Evolutionary conservation across 2,888 invertebrate species (phyloP).

Genomic region (Andricus curvator): DNA sequence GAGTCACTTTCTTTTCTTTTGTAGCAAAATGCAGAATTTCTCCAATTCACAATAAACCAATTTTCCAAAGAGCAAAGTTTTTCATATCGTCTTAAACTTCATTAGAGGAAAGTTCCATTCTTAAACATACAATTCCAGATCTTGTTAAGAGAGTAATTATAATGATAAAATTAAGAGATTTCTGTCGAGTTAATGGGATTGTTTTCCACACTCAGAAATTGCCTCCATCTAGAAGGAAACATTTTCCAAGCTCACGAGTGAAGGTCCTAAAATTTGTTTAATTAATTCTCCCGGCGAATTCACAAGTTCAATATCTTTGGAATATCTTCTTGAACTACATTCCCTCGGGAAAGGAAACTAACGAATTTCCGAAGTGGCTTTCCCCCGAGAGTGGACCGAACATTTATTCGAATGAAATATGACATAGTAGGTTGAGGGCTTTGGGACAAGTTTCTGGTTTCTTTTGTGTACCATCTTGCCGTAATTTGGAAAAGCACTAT

Average conservation of each 20-base stretch:
- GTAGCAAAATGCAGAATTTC: not conserved
- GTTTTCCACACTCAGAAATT: conserved; percentile 4
- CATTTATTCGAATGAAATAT: conserved; percentile 2
- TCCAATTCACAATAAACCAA: not conserved
- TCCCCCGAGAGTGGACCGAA: conserved; percentile 1
- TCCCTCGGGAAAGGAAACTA: conserved; percentile 40
- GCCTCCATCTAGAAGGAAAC: not conserved
- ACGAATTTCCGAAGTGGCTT: conserved; percentile 49
- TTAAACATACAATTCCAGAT: not conserved
- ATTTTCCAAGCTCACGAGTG: not conserved
- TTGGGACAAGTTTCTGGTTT: not conserved
- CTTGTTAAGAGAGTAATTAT: conserved; percentile 51
- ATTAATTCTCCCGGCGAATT: conserved; percentile 11
- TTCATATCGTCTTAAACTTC: not conserved
- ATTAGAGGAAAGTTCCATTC: not conserved
- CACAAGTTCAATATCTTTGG: conserved; percentile 13
- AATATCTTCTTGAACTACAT: conserved; percentile 21
- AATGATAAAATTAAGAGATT: conserved; percentile 63
- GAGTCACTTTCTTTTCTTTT: not conserved
- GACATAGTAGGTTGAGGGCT: not conserved
- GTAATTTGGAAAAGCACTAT: no score
- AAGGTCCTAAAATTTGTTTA: conserved; percentile 21
- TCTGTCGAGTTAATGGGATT: conserved; percentile 32
- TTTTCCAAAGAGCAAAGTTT: not conserved
- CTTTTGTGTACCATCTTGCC: not conserved